phyloP scores from a whole-genome alignment of 2,113 vertebrate species.

The Oncorhynchus gorbuscha region DNA sequence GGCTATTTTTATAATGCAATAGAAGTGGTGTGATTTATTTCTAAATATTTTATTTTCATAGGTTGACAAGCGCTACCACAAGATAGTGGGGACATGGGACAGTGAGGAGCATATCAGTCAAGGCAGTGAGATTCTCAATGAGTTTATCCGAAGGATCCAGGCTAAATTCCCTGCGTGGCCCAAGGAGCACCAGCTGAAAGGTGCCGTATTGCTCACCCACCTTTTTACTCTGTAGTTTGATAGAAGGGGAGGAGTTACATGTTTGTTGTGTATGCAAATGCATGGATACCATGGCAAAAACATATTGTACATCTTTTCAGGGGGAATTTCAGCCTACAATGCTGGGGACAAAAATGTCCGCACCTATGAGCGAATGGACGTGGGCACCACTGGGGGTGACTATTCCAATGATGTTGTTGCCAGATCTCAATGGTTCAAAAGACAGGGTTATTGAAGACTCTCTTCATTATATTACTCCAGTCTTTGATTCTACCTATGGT shows the following conservation, averaged over 20 bases:
- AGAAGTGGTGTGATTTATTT: neutral
- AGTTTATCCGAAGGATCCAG: conserved; percentile 50
- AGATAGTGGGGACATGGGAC: conserved; percentile 62
- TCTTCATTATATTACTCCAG: neutral
- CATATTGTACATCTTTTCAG: conserved; percentile 31
- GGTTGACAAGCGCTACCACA: conserved; percentile 70
- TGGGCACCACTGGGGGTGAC: conserved; percentile 51
- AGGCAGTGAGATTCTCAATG: conserved; percentile 65
- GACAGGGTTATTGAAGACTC: conserved; percentile 56
- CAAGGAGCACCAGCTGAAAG: conserved; percentile 72
- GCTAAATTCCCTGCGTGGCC: conserved; percentile 70
- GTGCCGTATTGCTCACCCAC: conserved; percentile 37
- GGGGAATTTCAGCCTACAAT: conserved; percentile 68
- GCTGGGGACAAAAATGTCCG: conserved; percentile 44
- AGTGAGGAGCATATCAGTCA: conserved; percentile 72
- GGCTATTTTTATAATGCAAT: neutral
- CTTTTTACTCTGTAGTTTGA: neutral
- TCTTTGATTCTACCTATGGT: too few relatives aligned
- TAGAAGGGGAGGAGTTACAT: neutral
- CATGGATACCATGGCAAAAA: neutral
- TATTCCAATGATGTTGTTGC: conserved; percentile 76
- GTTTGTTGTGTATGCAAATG: neutral
- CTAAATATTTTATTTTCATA: conserved; percentile 26
- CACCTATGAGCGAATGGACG: conserved; percentile 38
- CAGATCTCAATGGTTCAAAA: conserved; percentile 61